Evolutionary conservation across 2,888 invertebrate species (phyloP), one percentile per base, ranked within the genome.

Genomic region (Cosmopolites sordidus): DNA sequence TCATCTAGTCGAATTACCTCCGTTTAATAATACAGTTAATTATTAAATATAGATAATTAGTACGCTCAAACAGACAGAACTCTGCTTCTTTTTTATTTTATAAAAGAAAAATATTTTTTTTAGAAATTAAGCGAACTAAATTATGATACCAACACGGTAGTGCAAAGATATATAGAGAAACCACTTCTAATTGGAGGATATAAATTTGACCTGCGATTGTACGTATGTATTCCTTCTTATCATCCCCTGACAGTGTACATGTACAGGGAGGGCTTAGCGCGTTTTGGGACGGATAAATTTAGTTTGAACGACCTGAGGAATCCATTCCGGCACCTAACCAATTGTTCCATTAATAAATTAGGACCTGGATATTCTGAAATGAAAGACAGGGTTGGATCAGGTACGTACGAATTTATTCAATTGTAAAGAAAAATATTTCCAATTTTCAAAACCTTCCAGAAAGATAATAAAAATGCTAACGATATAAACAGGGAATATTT

Each of bases 121-220:
- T 75, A 88, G 88, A 84, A 85, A 70, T 75, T 88, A 15, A 86
- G 87, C 59, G 87, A 87, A 60, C 78, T 89, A 67, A 83, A 82
- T 8, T 91, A 90, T 70, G 87, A 89, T 59, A 83, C 82, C 51
- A 84, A 84, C 47, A 86, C 89, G 1, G 86, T 92, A 30, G 89
- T 90, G 4, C 91, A 91, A 72, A 78, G 84, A 58, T 90, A 90
- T 73, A 86, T 90, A 14, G 84, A 86, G 66, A 82, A 84, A 61
- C 89, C 89, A 0, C 75, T 87, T 47, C 77, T 89, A 11, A 84
- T 93, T 60, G 92, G 90, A 1, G 92, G 90, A 1, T 91, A 92
- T 76, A 95, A 95, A 75, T 95, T 94, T 75, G 95, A 95, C 75
- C 78, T 95, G 30, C 79, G 95, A 18, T 75, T 95, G 16, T 95